Base-by-base conservation (phyloP, 1,140 invertebrate genomes). In the Euborellia annulipes region DNA sequence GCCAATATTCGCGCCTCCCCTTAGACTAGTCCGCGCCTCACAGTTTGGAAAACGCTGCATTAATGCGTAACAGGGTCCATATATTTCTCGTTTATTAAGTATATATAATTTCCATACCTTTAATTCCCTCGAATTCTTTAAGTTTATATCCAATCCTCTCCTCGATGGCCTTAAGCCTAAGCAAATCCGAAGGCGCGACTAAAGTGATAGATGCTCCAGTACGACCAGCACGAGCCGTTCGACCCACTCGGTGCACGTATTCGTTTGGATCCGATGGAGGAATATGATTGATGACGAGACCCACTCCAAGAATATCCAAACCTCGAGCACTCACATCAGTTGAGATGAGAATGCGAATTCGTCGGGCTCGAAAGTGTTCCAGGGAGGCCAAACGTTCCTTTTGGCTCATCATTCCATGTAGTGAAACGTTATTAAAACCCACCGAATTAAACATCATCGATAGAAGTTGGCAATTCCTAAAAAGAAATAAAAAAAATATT, bases 231-330 rank as follows among this genome's bases (percentile, higher is more conserved):
- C 95, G 72, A 3, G 94, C 95, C 40, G 94, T 97, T 58, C 95
- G 70, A 30, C 95, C 95, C 14, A 98, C 93, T 54, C 95, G 74
- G 66, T 99, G 95, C 55, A 98, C 82, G 63, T 98, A 98, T 56
- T 93, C 88, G 58, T 90, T 93, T 1, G 86, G 77, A 49, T 83
- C 73, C 45, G 79, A 78, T 0, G 93, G 94, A 52, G 97, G 74
- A 54, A 82, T 82, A 60, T 95, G 87, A 67, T 99, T 98, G 1
- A 99, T 76, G 0, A 99, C 86, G 47, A 97, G 67, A 60, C 94
- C 76, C 2, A 97, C 90, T 43, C 79, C 73, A 2, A 84, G 83
- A 58, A 92, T 88, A 55, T 90, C 86, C 17, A 92, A 63, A 17
- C 68, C 66, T 65, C 40, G 3, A 30, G 8, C 36, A 8, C 92